Evolutionary conservation across 2,888 invertebrate species (phyloP).

Genomic region (Rotaria macrura): DNA sequence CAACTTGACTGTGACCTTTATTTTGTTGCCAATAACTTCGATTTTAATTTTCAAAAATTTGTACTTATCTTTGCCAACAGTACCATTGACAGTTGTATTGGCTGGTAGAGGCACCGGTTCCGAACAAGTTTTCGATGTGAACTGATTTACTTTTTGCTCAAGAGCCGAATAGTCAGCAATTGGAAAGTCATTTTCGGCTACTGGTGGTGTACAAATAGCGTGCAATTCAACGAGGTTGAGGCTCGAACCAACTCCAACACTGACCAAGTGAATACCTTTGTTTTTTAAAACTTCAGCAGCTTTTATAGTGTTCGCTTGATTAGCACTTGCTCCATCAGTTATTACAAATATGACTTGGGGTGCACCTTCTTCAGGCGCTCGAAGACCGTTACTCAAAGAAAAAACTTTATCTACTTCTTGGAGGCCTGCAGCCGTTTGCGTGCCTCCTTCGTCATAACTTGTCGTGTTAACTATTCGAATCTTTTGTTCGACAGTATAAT

Average conservation of each 20-base stretch:
- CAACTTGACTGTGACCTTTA: neutral
- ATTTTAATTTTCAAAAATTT: conserved; percentile 3
- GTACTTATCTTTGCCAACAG: neutral
- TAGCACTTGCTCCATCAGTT: neutral
- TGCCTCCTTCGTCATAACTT: neutral
- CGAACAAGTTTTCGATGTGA: neutral
- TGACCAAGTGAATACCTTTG: neutral
- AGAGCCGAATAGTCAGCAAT: neutral
- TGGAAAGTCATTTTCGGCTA: neutral
- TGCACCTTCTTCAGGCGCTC: neutral
- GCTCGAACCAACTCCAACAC: neutral
- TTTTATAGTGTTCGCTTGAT: too few species aligned
- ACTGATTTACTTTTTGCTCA: neutral
- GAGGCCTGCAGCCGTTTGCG: neutral
- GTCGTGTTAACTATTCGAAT: neutral
- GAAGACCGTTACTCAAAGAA: neutral
- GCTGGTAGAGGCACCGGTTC: neutral
- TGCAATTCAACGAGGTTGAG: neutral
- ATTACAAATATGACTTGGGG: neutral
- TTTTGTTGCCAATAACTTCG: neutral
- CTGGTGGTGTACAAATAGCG: neutral
- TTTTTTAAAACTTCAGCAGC: neutral
- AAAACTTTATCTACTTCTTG: neutral
- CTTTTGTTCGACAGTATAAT: neutral
- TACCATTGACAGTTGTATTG: neutral